phyloP scores from a whole-genome alignment of 2,113 vertebrate genomes.

The Capricornis sumatraensis region DNA sequence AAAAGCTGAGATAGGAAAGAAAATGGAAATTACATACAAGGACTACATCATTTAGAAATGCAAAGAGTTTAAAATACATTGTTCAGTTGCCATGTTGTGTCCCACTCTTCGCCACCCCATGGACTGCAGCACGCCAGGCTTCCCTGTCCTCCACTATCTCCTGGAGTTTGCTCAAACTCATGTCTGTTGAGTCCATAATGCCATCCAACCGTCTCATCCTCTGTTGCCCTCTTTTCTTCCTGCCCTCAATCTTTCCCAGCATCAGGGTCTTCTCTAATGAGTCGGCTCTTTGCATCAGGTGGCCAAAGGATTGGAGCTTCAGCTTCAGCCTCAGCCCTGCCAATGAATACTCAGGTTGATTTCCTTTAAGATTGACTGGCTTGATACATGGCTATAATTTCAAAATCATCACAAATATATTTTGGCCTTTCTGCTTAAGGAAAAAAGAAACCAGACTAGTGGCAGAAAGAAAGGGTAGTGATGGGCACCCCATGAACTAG shows the following conservation, averaged over 20 bases:
- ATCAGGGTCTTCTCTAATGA: background rate
- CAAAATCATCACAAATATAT: background rate
- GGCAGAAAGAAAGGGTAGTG: background rate
- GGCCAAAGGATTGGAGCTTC: background rate
- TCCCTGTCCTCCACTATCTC: background rate
- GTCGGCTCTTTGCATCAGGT: background rate
- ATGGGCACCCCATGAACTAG: background rate
- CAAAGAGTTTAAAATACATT: background rate
- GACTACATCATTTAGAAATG: background rate
- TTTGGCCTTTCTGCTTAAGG: background rate
- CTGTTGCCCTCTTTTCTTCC: background rate
- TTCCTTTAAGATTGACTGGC: background rate
- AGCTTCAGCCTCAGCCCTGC: background rate
- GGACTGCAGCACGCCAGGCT: background rate
- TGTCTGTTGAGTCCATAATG: background rate
- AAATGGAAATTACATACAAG: background rate
- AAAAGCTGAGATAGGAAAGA: constrained; percentile 2
- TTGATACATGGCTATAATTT: background rate
- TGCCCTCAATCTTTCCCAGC: background rate
- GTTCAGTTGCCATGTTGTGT: background rate
- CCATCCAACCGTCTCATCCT: background rate
- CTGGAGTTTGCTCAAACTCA: background rate
- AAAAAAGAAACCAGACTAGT: background rate
- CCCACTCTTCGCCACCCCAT: background rate
- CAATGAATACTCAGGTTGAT: background rate